Conservation (phyloP, 2,888 invertebrate species). For the Drosophila birchii region DNA sequence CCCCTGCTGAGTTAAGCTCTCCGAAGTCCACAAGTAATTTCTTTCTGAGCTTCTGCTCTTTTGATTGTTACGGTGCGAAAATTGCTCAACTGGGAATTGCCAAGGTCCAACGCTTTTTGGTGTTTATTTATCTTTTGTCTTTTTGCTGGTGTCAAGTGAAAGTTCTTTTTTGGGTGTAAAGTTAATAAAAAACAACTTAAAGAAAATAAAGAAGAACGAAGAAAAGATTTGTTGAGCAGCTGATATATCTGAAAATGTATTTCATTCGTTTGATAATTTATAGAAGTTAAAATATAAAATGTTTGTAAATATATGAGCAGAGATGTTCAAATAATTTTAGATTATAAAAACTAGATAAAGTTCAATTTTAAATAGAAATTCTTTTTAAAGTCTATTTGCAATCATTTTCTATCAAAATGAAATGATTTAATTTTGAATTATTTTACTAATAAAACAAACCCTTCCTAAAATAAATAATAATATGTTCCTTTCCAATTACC, state of each 20-base stretch:
- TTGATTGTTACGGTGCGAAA: slow-evolving; percentile 8
- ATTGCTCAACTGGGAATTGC: slow-evolving; percentile 4
- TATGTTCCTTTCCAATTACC: not conserved
- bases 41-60: slow-evolving; percentile 7
- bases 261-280: not conserved
- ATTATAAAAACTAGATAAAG: too few species aligned
- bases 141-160: not conserved
- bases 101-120: not conserved
- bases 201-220: too few species aligned
- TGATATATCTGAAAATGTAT: not conserved
- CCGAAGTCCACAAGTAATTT: slow-evolving; percentile 9
- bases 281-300: not conserved
- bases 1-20: not conserved
- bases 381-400: too few species aligned
- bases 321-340: too few species aligned
- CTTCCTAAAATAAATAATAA: not conserved
- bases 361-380: too few species aligned
- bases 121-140: slow-evolving; percentile 5
- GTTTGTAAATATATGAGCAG: too few species aligned
- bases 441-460: not conserved
- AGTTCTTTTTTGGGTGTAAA: not conserved
- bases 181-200: not conserved
- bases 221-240: too few species aligned
- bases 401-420: too few species aligned
- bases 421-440: too few species aligned